Conservation (phyloP, 1,140 invertebrate species). For the Drosophila kurseongensis region DNA sequence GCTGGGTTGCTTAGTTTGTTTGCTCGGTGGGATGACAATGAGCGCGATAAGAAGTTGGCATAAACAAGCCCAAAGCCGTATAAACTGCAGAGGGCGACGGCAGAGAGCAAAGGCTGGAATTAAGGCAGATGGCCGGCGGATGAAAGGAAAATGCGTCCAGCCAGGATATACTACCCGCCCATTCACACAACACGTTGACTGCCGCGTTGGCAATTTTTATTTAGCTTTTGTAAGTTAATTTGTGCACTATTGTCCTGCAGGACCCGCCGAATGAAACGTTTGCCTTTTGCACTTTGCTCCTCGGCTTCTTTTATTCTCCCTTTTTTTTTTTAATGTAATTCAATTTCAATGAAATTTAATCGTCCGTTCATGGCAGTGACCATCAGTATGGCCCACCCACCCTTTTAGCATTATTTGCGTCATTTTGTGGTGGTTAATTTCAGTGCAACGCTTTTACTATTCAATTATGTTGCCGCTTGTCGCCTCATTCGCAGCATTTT, state of each 20-base stretch:
- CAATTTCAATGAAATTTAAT: slow-evolving; percentile 84
- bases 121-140: slow-evolving; percentile 51
- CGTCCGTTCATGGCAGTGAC: slow-evolving; percentile 64
- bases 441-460: slow-evolving; percentile 80
- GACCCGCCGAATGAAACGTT: slow-evolving; percentile 40
- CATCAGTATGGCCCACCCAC: slow-evolving; percentile 1
- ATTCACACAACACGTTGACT: slow-evolving; percentile 52
- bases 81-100: slow-evolving; percentile 32
- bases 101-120: slow-evolving; percentile 33
- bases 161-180: slow-evolving; percentile 11
- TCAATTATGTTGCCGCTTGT: slow-evolving; percentile 75
- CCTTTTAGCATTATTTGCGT: slow-evolving; percentile 76
- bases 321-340: slow-evolving; percentile 74
- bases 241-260: slow-evolving; percentile 73
- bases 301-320: slow-evolving; percentile 9
- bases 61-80: slow-evolving; percentile 45
- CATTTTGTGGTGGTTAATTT: slow-evolving; percentile 83
- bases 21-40: slow-evolving; percentile 41
- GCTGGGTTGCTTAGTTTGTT: slow-evolving; percentile 33
- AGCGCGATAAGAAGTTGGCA: slow-evolving; percentile 58
- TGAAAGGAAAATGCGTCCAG: slow-evolving; percentile 47
- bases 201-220: slow-evolving; percentile 79
- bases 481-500: slow-evolving; percentile 59
- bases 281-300: slow-evolving; percentile 72
- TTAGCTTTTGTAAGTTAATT: slow-evolving; percentile 82